phyloP scores from a whole-genome alignment of 2,888 invertebrate species.

The Alviniconcha strummeri region DNA sequence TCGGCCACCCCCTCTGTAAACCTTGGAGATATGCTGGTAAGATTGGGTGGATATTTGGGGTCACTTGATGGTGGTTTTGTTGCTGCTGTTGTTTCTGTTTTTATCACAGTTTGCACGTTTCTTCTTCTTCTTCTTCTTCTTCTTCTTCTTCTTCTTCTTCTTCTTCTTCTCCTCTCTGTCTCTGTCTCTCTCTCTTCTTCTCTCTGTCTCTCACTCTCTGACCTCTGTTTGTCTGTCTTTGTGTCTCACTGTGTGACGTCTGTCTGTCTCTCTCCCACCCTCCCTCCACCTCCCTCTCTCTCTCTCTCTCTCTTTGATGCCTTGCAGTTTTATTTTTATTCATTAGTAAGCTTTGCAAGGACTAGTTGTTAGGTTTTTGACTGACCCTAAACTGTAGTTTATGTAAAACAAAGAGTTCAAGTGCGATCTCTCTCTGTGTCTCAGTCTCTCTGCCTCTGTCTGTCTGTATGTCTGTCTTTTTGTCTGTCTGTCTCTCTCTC shows the following conservation, averaged over 20 bases:
- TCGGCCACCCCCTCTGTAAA: too few relatives aligned
- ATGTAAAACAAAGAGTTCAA: too few relatives aligned
- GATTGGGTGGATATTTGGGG: too few relatives aligned
- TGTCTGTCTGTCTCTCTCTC: not conserved
- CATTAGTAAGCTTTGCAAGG: too few relatives aligned
- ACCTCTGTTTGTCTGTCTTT: not conserved
- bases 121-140: not conserved
- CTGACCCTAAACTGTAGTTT: too few relatives aligned
- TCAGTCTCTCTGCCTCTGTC: conserved; percentile 28
- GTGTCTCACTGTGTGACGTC: not conserved
- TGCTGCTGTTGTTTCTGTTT: not conserved
- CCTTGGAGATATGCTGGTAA: too few relatives aligned
- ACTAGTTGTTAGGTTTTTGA: too few relatives aligned
- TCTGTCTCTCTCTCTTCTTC: not conserved
- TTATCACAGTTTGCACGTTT: not conserved
- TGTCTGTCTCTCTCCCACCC: not conserved
- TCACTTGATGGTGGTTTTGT: not conserved
- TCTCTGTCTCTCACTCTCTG: not conserved
- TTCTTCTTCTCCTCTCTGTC: not conserved
- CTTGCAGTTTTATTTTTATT: not conserved
- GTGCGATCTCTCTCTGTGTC: not conserved
- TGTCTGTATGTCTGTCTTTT: conserved; percentile 15
- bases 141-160: not conserved
- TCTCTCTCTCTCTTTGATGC: too few relatives aligned
- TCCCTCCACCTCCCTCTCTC: too few relatives aligned